A percentile compares a stretch with the other conserved stretches of the same genome.
These are phyloP conservation scores for Leuciscus waleckii DNA, from an alignment of 2,797 vertebrate species.

Conservation along the genomic window DNA sequence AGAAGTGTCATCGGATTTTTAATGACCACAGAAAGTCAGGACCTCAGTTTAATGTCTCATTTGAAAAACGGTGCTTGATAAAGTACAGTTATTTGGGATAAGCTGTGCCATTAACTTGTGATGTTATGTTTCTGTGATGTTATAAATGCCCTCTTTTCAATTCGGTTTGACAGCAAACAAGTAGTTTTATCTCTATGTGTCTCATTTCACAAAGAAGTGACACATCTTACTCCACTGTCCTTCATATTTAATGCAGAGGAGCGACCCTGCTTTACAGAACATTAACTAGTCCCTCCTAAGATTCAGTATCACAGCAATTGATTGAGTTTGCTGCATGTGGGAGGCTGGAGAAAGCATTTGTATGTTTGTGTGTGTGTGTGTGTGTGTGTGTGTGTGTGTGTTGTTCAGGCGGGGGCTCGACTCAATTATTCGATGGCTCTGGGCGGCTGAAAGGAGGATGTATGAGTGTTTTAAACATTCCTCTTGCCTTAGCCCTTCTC, in stretches of 20 bases:
- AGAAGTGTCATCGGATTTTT: too few species aligned
- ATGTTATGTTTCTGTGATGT: background rate
- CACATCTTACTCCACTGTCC: background rate
- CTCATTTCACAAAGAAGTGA: background rate
- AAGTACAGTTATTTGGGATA: background rate
- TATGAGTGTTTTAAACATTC: slow-evolving; percentile 61
- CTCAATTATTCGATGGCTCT: slow-evolving; percentile 61
- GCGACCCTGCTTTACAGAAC: background rate
- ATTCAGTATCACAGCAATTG: slow-evolving; percentile 28
- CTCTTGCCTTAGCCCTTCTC: slow-evolving; percentile 37
- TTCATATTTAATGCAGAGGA: background rate
- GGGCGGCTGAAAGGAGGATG: slow-evolving; percentile 59
- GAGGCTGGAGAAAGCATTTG: slow-evolving; percentile 13
- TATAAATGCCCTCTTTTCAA: background rate
- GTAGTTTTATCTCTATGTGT: background rate
- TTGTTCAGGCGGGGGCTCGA: slow-evolving; percentile 53
- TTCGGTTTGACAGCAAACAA: background rate
- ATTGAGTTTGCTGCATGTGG: slow-evolving; percentile 26
- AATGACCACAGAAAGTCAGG: too few species aligned
- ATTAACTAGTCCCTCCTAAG: background rate
- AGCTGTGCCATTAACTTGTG: background rate
- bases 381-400: slow-evolving; percentile 37
- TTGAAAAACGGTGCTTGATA: too few species aligned
- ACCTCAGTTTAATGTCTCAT: too few species aligned
- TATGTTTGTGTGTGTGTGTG: slow-evolving; percentile 20